Conservation (phyloP, 2,888 invertebrate species). For the Dicyrtoma fusca region DNA sequence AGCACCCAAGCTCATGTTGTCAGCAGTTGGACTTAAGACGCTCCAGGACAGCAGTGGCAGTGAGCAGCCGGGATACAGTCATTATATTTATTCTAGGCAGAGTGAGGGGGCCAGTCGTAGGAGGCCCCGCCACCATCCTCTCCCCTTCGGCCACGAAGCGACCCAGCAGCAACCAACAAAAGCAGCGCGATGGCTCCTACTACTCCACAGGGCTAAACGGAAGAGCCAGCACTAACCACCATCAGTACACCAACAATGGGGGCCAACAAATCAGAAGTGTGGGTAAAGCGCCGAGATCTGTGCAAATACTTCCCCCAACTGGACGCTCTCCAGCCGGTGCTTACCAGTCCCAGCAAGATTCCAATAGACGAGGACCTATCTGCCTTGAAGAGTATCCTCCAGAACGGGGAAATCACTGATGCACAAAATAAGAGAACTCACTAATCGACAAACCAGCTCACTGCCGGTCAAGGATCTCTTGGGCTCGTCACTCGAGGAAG, state of each 20-base stretch:
- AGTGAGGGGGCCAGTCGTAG: not conserved
- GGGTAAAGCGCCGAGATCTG: not conserved
- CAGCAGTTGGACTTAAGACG: not conserved
- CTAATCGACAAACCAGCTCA: too few relatives aligned
- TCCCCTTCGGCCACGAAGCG: constrained; percentile 30
- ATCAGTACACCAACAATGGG: constrained; percentile 9
- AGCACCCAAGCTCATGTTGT: too few relatives aligned
- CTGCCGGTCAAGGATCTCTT: not conserved
- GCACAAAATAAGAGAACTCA: not conserved
- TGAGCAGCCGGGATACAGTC: not conserved
- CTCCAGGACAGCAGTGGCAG: not conserved
- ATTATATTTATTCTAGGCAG: constrained; percentile 1
- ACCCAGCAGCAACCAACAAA: constrained; percentile 48
- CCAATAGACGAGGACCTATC: constrained; percentile 22
- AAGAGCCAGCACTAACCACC: constrained; percentile 29
- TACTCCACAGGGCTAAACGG: constrained; percentile 5
- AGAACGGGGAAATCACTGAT: not conserved
- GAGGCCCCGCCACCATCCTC: constrained; percentile 36
- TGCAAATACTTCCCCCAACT: not conserved
- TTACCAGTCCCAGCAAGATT: not conserved
- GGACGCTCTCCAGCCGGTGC: not conserved
- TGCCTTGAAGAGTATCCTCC: constrained; percentile 21
- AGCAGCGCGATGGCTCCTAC: constrained; percentile 34
- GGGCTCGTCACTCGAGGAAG: constrained; percentile 5
- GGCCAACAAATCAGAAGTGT: constrained; percentile 10